Base-by-base conservation (phyloP, 1,140 invertebrate genomes). In the Caenorhabditis remanei region DNA sequence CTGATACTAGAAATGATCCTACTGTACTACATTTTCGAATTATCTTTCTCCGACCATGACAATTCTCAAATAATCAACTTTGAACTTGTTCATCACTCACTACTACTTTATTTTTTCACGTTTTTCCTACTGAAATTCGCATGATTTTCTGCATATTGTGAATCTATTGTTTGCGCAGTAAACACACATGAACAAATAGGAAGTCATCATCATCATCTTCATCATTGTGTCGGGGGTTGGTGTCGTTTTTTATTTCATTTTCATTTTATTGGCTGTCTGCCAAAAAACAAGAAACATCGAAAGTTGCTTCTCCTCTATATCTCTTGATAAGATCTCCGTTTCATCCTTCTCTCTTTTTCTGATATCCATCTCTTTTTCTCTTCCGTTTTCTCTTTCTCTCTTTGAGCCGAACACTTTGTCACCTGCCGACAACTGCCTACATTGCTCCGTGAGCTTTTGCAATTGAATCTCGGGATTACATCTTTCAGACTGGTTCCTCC, bases 161-260 rank as follows among this genome's bases (percentile, higher is more conserved):
- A n/a, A 46, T 13, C 67, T 75, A 32, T 75, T 75, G 41, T 75
- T 75, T 75, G 67, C 67, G 67, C 67, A 75, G 67, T 75, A 75
- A 75, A 75, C 67, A 75, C 67, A 48, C 41, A 75, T 75, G 67
- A 75, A 75, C 67, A 75, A 75, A 75, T 75, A 75, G 41, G 67
- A 75, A 48, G 43, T 48, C 41, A 75, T 75, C 43, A 71, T 71
- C 43, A 48, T 75, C 61, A 65, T 32, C 61, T 40, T 32, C 61
- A 40, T 32, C 61, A 65, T 65, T 41, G 32, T 65, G 63, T 67
- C 63, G 11, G 1, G 0, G 24, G 8, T 2, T 4, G 40, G 41
- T 48, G 67, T 48, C 41, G 40, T 75, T 75, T 46, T 75, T 61
- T 32, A 46, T n/a, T 75, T 32, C 24, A 46, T 75, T 46, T 75